Base-by-base conservation (phyloP, 1,140 invertebrate species). In the Drusus annulatus region DNA sequence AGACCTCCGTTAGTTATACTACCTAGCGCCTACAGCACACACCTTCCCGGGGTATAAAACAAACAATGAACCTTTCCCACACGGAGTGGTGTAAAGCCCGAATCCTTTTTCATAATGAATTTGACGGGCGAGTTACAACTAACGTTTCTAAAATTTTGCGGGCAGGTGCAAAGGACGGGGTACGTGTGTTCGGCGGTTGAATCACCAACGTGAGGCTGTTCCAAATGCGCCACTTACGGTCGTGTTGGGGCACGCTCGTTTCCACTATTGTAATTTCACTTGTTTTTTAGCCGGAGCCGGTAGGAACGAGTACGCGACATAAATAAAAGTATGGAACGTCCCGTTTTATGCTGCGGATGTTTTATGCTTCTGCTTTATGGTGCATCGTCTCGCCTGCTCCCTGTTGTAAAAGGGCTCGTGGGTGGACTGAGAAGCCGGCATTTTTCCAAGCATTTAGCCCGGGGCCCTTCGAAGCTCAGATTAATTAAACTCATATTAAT, bases 51-150 rank as follows among this genome's bases (percentile, higher is more conserved):
- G 51, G 68, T 19, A 71, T 50, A 8, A 21, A 71, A 52, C 21
- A 71, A 71, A 71, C 68, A 71, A 23, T 52, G 45, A 52, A 71
- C 36, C 50, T 25, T n/a, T 16, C 52, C 45, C 19, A 19, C 17
- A 19, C 21, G 15, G n/a, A 51, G 19, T 52, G 23, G 28, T 16
- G 45, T 71, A 15, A 21, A 16, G 19, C 50, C 19, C 52, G 45
- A 71, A 71, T 71, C 68, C 68, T 71, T 71, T 21, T 8, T 7
- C 36, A 21, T 51, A 71, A 52, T 51, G 15, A 71, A 45, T 45
- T 65, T 21, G n/a, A 65, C 13, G 25, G n/a, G 31, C 51, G 13
- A 36, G 36, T n/a, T 71, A 54, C 50, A 71, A 52, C 36, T 31
- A 15, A 60, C 62, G 45, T 50, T 52, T n/a, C 68, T 71, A 51